A percentile compares a stretch with the other conserved stretches of the same genome.
These are phyloP conservation scores for Cacatua alba DNA, from an alignment of 2,113 vertebrate species.

Conservation along the genomic window DNA sequence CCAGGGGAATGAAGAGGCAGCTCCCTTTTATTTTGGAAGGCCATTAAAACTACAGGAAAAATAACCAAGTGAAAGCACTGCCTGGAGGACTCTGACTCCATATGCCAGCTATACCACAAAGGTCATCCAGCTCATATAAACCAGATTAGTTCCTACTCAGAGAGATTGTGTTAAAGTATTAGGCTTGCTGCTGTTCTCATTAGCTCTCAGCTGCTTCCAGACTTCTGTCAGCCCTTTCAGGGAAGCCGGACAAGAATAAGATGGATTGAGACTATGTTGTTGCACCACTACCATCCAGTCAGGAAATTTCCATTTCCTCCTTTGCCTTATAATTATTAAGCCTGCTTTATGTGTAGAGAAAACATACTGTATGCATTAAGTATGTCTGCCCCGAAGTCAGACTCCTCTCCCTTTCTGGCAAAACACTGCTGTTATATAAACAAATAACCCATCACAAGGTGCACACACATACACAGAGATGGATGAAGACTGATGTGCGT, in stretches of 20 bases:
- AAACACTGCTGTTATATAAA: not conserved
- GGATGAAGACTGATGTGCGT: not conserved
- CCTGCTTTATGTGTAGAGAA: not conserved
- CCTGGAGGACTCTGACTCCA: not conserved
- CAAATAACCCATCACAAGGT: not conserved
- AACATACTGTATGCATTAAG: not conserved
- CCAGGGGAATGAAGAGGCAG: not conserved
- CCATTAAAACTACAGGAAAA: not conserved
- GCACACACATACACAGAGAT: not conserved
- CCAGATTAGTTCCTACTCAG: slow-evolving; percentile 9
- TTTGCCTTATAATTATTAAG: not conserved
- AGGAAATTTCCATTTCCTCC: slow-evolving; percentile 6
- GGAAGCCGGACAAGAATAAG: not conserved
- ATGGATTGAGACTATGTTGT: not conserved
- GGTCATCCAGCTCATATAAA: not conserved
- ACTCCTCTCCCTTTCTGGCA: not conserved
- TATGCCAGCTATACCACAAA: not conserved
- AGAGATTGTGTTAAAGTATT: not conserved
- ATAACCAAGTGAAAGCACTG: not conserved
- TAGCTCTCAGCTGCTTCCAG: not conserved
- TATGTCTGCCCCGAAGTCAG: not conserved
- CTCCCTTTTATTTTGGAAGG: not conserved
- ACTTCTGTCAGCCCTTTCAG: not conserved
- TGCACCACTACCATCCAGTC: not conserved
- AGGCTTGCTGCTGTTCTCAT: not conserved